Base-by-base conservation (phyloP, 2,888 invertebrate species). In the Troides oblongomaculatus region DNA sequence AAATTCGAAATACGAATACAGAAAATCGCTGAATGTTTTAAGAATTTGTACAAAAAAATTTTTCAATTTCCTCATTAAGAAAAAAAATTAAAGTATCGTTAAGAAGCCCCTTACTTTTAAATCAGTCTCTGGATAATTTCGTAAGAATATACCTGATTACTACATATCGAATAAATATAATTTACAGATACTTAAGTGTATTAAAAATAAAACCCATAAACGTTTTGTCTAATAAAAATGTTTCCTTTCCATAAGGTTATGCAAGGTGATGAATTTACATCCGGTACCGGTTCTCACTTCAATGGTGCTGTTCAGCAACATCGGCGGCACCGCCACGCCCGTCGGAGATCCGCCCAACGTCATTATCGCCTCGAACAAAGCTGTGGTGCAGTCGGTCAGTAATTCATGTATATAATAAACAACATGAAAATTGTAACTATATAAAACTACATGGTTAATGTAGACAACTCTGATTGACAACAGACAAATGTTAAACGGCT, bases 311-410 rank as follows among this genome's bases (percentile, higher is more conserved):
- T 98, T 95, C 84, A 96, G 97, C 1, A 98, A 98, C 80, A 96
- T 98, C 72, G 98, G 98, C 0, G 98, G 98, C 0, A 96, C 97
- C 0, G 94, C 96, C 5, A 98, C 98, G 0, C 97, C 98, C 0
- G 96, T 98, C 0, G 98, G 98, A 0, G 98, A 98, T 84, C 98
- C 98, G 0, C 98, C 98, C 0, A 98, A 98, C 82, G 97, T 98
- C 70, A 97, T 98, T 74, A 97, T 98, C 64, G 96, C 97, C 17
- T 96, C 96, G 0, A 96, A 97, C 85, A 93, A 94, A 0, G 94
- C 94, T 46, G 95, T 97, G 23, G 82, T 94, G 0, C 91, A 93
- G 71, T 94, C 95, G 77, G 97, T 97, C 87, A 93, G 93, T 70
- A 8, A 14, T 46, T 10, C 39, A 39, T 21, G 10, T 46, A 2